phyloP scores from a whole-genome alignment of 2,113 vertebrate species.

The Chionomys nivalis region DNA sequence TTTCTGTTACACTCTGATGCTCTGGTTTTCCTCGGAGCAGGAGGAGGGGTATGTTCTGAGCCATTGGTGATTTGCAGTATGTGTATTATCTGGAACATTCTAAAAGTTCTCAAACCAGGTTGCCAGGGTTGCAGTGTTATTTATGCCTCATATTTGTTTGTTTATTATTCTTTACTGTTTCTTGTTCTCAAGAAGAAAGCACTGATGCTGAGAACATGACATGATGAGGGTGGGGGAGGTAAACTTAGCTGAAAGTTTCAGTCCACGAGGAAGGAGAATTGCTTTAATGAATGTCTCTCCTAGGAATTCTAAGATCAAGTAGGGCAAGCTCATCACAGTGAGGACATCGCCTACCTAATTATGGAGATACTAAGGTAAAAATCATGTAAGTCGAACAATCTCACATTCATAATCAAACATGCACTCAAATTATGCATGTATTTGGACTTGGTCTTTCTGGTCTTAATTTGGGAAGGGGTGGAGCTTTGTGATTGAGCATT shows the following conservation, averaged over 20 bases:
- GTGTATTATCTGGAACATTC: constrained; percentile 75
- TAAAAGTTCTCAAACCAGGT: constrained; percentile 79
- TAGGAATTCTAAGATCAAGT: constrained; percentile 82
- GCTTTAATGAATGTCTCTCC: constrained; percentile 85
- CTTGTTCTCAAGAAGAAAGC: constrained; percentile 71
- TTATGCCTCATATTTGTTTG: constrained; percentile 71
- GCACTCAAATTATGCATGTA: constrained; percentile 67
- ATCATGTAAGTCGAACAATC: constrained; percentile 76
- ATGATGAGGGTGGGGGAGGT: constrained; percentile 33
- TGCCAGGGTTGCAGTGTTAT: constrained; percentile 59
- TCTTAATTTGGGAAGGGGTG: constrained; percentile 46
- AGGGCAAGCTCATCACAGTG: constrained; percentile 81
- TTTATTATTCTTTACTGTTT: constrained; percentile 55
- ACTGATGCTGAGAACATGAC: constrained; percentile 62
- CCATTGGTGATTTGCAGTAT: constrained; percentile 80
- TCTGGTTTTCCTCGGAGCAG: not conserved
- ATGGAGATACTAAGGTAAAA: constrained; percentile 82
- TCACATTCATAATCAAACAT: constrained; percentile 74
- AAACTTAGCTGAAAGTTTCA: constrained; percentile 70
- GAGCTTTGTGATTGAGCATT: constrained; percentile 46
- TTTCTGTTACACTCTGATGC: not conserved
- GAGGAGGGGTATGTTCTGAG: constrained; percentile 4
- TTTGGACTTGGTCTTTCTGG: constrained; percentile 4
- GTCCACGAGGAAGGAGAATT: constrained; percentile 81
- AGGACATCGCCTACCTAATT: constrained; percentile 83